A percentile compares a stretch with the other conserved stretches of the same genome.
Evolutionary conservation across 1,140 invertebrate genomes (phyloP).

Genomic region (Papilio dardanus): DNA sequence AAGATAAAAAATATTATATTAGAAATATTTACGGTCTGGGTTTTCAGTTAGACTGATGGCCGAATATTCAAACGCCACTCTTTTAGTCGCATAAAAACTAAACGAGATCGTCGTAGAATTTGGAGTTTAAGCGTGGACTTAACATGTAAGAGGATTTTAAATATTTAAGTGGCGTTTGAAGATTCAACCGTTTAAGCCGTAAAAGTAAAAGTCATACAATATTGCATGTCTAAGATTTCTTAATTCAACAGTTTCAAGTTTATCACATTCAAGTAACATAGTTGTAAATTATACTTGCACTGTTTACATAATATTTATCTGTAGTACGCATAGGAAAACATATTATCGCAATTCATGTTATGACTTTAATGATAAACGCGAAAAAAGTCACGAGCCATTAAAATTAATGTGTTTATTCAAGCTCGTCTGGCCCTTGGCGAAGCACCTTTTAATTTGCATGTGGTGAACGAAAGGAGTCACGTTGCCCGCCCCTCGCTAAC

Average conservation of each 20-base stretch:
- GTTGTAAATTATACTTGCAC: not conserved
- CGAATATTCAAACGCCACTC: too few relatives aligned
- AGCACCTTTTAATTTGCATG: conserved; percentile 14
- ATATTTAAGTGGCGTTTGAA: too few relatives aligned
- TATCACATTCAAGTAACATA: not conserved
- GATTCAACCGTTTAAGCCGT: too few relatives aligned
- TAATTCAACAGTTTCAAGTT: not conserved
- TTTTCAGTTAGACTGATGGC: too few relatives aligned
- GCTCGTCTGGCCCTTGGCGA: conserved; percentile 12
- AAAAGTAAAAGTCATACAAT: too few relatives aligned
- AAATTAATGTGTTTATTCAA: conserved; percentile 25
- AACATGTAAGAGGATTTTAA: too few relatives aligned
- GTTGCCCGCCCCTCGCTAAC: conserved; percentile 16
- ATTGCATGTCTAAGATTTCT: too few relatives aligned
- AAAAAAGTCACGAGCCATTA: conserved; percentile 1
- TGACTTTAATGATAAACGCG: not conserved
- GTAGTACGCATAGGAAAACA: not conserved
- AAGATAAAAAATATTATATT: too few relatives aligned
- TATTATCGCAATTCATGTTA: not conserved
- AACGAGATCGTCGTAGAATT: too few relatives aligned
- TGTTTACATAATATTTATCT: not conserved
- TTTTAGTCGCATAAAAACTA: too few relatives aligned
- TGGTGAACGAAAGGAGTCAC: conserved; percentile 16
- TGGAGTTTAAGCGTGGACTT: too few relatives aligned
- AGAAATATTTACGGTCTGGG: too few relatives aligned